Base-by-base conservation (phyloP, 2,888 invertebrate genomes). In the Hydriomena furcata region DNA sequence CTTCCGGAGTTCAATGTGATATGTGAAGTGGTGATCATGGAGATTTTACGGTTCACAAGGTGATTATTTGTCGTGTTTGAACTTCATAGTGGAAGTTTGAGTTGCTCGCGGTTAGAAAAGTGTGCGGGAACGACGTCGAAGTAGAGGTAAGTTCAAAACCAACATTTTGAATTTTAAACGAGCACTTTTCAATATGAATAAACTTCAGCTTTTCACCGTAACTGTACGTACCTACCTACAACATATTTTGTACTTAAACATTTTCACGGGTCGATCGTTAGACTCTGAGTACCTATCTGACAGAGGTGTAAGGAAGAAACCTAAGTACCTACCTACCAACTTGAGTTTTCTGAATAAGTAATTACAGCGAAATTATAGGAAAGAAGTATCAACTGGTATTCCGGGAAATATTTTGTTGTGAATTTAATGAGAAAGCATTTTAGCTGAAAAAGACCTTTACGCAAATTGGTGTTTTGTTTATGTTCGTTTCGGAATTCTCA, bases 1-100 rank as follows among this genome's bases (percentile, higher is more conserved):
- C 64, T 62, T 63, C 63, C 65, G 63, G 62, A 71, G 72, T 73
- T 74, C 63, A 75, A 73, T 78, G 80, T 80, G 79, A 79, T 77
- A 71, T 79, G 81, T 79, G 78, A 84, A 84, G 79, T 87, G 84
- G 76, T 75, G 74, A 76, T 80, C 75, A 80, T 80, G 81, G 66
- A 71, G 72, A 76, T 81, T 74, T 71, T 63, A 66, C 70, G 71
- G 75, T 77, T 73, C 65, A 66, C 65, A 64, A 73, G 66, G 82
- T 84, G 82, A 72, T 80, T 81, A 76, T 68, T 73, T 75, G 66
- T 63, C 70, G 82, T 81, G 77, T 64, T 61, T 74, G 61, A 76
- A 68, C 58, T 63, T 56, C 58, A 63, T 69, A 73, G 76, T 76
- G 78, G 67, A 73, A 71, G 67, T 79, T 78, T 73, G 73, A 73